Percentiles rank a stretch among this genome's conserved stretches.
Evolutionary conservation across 2,113 vertebrate genomes (phyloP).

Genomic region (Amphilophus citrinellus): DNA sequence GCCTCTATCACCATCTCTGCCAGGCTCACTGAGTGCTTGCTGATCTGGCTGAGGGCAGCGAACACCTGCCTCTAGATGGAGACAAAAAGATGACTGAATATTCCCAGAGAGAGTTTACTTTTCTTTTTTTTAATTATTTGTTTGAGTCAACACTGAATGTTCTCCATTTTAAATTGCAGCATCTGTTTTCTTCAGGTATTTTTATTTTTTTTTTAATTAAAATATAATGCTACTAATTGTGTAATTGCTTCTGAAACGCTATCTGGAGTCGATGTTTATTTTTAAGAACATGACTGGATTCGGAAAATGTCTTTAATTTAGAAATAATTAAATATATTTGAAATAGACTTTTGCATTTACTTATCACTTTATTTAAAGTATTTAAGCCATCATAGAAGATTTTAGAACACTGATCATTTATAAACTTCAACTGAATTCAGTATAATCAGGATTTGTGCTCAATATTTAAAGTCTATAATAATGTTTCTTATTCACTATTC

Average conservation of each 20-base stretch:
- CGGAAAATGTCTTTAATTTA: background rate
- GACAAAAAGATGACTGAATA: background rate
- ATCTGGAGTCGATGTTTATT: background rate
- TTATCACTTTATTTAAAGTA: background rate
- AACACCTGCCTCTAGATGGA: conserved; percentile 90
- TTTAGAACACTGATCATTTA: background rate
- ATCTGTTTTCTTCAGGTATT: background rate
- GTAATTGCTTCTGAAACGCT: background rate
- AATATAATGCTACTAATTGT: background rate
- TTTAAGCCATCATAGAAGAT: background rate
- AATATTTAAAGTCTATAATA: too few relatives aligned
- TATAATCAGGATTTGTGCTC: too few relatives aligned
- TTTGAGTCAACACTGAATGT: background rate
- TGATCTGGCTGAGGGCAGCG: conserved; percentile 92
- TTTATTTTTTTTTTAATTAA: too few relatives aligned
- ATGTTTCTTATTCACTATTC: background rate
- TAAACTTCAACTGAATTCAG: background rate
- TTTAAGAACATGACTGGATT: background rate
- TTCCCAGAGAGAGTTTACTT: background rate
- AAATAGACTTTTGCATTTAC: background rate
- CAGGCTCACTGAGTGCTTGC: conserved; percentile 92
- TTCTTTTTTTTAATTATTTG: background rate
- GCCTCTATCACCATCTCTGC: conserved; percentile 95
- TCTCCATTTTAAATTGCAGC: background rate
- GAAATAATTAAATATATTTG: too few relatives aligned